phyloP scores from a whole-genome alignment of 2,113 vertebrate species.

The Steatornis caripensis region DNA sequence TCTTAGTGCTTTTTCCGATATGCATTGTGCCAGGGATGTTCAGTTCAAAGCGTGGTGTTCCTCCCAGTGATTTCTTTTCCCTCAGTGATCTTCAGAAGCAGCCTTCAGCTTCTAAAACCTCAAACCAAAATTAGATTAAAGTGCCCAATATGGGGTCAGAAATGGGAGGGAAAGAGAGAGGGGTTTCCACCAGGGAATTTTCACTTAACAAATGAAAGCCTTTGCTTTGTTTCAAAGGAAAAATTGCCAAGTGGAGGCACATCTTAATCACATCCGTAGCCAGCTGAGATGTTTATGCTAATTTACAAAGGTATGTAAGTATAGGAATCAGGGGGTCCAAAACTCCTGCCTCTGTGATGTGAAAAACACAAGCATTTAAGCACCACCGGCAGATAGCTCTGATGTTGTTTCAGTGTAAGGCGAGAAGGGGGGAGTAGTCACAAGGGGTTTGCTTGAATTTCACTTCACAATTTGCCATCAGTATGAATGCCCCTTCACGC shows the following conservation, averaged over 20 bases:
- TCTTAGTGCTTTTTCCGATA: conserved; percentile 23
- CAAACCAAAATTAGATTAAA: conserved; percentile 65
- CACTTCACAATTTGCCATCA: neutral
- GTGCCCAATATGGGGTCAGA: conserved; percentile 52
- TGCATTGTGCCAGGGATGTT: neutral
- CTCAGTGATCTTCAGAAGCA: conserved; percentile 57
- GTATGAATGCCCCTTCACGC: neutral
- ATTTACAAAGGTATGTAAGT: conserved; percentile 48
- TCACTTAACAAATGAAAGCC: conserved; percentile 49
- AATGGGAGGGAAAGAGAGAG: conserved; percentile 23
- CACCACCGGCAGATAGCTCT: neutral
- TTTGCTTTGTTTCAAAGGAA: conserved; percentile 57
- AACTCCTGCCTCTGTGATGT: conserved; percentile 27
- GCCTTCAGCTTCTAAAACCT: conserved; percentile 53
- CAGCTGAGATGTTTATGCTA: conserved; percentile 53
- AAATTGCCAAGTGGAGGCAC: conserved; percentile 28
- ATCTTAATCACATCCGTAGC: conserved; percentile 40
- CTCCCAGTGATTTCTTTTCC: conserved; percentile 59
- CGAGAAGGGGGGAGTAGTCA: fast-evolving
- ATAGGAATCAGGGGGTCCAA: conserved; percentile 26
- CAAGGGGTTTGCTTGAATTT: neutral
- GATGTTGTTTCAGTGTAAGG: neutral
- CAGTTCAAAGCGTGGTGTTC: conserved; percentile 47
- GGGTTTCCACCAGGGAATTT: conserved; percentile 13
- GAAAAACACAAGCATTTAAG: conserved; percentile 25